Percentiles rank a stretch among this genome's conserved stretches.
Evolutionary conservation across 2,113 vertebrate species (phyloP).

Genomic region (Macquaria ambigua): DNA sequence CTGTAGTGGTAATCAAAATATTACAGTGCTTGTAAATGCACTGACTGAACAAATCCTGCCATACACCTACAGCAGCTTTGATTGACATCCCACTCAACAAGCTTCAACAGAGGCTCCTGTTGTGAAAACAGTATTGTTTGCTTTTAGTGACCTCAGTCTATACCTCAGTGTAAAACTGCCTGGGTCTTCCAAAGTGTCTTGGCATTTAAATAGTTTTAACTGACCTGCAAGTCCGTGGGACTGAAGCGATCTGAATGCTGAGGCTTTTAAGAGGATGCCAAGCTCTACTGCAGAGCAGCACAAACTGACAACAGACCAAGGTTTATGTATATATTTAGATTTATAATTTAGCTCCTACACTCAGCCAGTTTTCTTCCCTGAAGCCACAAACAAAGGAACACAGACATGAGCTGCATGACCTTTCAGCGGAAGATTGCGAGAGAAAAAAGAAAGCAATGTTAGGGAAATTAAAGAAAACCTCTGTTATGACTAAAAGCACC

Average conservation of each 20-base stretch:
- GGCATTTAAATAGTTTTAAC: conserved; percentile 71
- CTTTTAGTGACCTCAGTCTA: conserved; percentile 72
- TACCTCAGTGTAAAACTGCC: conserved; percentile 51
- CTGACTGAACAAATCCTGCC: conserved; percentile 25
- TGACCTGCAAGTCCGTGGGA: conserved; percentile 58
- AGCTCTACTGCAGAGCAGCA: not conserved
- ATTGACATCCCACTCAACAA: conserved; percentile 54
- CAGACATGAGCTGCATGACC: conserved; percentile 31
- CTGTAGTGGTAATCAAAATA: not conserved
- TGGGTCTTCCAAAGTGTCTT: conserved; percentile 58
- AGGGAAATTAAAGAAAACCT: conserved; percentile 48
- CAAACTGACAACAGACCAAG: conserved; percentile 46
- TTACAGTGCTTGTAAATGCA: not conserved
- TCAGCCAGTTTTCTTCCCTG: conserved; percentile 42
- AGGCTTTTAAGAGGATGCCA: conserved; percentile 67
- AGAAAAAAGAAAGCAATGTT: conserved; percentile 17
- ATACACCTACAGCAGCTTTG: conserved; percentile 47
- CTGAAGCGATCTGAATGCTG: conserved; percentile 57
- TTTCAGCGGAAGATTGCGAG: conserved; percentile 16
- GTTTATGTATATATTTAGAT: conserved; percentile 65
- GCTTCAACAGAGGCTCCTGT: conserved; percentile 57
- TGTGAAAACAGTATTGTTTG: conserved; percentile 77
- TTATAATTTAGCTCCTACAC: conserved; percentile 52
- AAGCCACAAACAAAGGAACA: conserved; percentile 33
- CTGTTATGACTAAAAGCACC: conserved; percentile 19